Evolutionary conservation across 2,113 vertebrate genomes (phyloP), one percentile per base, ranked within the genome.

Genomic region (Oplegnathus fasciatus): DNA sequence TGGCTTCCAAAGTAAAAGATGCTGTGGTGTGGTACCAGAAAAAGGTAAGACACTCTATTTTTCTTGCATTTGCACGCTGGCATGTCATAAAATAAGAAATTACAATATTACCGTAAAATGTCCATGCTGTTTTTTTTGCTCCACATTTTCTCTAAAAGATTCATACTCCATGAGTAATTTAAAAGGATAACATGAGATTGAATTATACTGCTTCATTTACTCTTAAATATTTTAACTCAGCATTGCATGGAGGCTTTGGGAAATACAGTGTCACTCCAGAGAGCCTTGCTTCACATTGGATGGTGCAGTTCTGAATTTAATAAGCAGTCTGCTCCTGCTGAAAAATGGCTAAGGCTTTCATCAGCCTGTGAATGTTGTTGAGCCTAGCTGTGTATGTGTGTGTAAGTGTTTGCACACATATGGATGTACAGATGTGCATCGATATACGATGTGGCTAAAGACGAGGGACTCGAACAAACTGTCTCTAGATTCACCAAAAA

Each of bases 1-100:
- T 99, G 98, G 98, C 98, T 96, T 99, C 97, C 95, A 99, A 96
- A 97, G 98, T 99, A 89, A 97, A 98, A 95, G 98, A 99, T 98
- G 98, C 98, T 92, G 98, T 99, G 96, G 97, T 99, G 92, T 99
- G 98, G 98, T 99, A 99, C 96, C 98, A 99, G 95, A 99, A 99
- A 93, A 99, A 99, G 98, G 98, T 99, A 96, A 98, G 98, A 83
- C 0, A 0, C 17, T 52, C 0, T 32, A 24, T 2, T 37, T 68
- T 83, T 46, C 2, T 67, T 75, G 0, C 6, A 68, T 85, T 62
- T 62, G 26, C 57, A 34, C 0, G 2, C 15, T 70, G 32, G 24
- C 26, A 42, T 37, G 5, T n/a, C 37, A 77, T 2, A 48, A 58
- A 46, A 17, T 9, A 4, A 58, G 60, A 42, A 64, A 65, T 20